phyloP scores from a whole-genome alignment of 2,797 vertebrate genomes.

The Urophycis tenuis region DNA sequence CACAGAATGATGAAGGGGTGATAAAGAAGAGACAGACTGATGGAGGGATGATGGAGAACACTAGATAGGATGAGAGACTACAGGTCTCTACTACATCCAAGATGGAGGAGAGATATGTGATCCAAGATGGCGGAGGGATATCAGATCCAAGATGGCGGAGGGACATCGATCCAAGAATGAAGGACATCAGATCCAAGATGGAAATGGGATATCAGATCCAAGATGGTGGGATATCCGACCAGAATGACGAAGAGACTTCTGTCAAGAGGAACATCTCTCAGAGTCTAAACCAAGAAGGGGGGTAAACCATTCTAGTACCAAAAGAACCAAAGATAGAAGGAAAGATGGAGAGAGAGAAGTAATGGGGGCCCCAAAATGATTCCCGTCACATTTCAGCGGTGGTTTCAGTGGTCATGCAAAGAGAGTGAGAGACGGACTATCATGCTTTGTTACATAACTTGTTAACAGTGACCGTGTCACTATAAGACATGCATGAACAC shows the following conservation, averaged over 20 bases:
- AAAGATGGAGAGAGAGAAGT: background rate
- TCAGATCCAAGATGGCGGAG: background rate
- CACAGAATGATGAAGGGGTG: too few relatives aligned
- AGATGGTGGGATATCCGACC: background rate
- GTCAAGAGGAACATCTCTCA: background rate
- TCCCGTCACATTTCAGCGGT: background rate
- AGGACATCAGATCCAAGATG: background rate
- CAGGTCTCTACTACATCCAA: background rate
- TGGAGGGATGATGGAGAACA: background rate
- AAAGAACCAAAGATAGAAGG: background rate
- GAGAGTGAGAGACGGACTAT: background rate
- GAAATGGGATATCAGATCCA: background rate
- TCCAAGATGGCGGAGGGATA: background rate
- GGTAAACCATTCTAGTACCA: too few relatives aligned
- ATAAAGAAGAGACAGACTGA: too few relatives aligned
- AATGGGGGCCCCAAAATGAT: background rate
- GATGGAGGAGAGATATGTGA: background rate
- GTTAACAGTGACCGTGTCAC: background rate
- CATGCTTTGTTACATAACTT: background rate
- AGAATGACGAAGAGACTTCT: background rate
- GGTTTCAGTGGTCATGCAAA: background rate
- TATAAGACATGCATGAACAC: slow-evolving; percentile 2
- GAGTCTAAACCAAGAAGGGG: background rate
- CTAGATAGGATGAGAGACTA: background rate
- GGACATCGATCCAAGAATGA: background rate